Percentiles rank a stretch among this genome's conserved stretches.
Evolutionary conservation across 2,888 invertebrate genomes (phyloP).

Genomic region (Acholoe squamosa): DNA sequence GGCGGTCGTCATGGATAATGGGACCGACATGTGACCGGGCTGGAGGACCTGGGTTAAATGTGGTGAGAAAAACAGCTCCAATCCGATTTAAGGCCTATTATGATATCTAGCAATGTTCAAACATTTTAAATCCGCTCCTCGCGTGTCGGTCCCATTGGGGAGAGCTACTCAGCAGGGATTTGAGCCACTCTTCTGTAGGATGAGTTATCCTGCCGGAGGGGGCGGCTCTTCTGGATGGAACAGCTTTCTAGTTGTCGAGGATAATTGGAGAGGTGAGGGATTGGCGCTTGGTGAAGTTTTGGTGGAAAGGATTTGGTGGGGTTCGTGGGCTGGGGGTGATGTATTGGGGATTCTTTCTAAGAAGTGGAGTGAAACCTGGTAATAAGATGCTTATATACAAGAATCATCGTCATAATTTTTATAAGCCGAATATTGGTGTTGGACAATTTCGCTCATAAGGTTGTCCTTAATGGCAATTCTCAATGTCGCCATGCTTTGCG

Average conservation of each 20-base stretch:
- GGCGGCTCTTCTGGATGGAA: not conserved
- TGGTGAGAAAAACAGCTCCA: conserved; percentile 27
- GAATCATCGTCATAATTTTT: too few species aligned
- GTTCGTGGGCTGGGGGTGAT: too few species aligned
- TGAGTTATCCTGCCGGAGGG: conserved; percentile 31
- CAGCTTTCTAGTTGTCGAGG: not conserved
- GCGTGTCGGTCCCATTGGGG: conserved; percentile 41
- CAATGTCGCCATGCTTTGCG: too few species aligned
- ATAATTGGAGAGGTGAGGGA: not conserved
- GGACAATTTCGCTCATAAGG: too few species aligned
- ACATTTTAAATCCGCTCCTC: conserved; percentile 46
- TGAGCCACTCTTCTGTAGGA: not conserved
- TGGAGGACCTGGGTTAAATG: not conserved
- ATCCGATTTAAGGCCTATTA: conserved; percentile 56
- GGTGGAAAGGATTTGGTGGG: not conserved
- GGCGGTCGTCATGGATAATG: not conserved
- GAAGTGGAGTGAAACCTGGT: too few species aligned
- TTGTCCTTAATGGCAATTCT: too few species aligned
- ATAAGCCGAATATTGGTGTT: too few species aligned
- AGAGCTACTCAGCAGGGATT: not conserved
- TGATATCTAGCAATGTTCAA: conserved; percentile 58
- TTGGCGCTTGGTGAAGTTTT: not conserved
- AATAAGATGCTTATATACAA: too few species aligned
- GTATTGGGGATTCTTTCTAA: too few species aligned
- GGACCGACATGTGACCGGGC: not conserved